These are phyloP conservation scores for Trichogramma evanescens DNA, from an alignment of 2,888 invertebrate species.

Conservation along the genomic window DNA sequence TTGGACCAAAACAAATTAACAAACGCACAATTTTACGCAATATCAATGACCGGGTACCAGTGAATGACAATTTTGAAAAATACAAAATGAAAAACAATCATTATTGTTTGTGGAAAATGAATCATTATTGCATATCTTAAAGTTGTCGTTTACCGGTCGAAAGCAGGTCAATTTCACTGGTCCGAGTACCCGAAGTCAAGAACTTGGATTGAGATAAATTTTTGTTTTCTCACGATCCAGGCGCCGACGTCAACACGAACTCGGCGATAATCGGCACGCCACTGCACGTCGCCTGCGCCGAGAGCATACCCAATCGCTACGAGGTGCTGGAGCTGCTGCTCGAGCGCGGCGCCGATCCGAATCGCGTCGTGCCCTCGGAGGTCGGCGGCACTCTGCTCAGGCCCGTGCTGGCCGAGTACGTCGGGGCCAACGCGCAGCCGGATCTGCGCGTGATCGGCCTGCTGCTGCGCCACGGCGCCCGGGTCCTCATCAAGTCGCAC, in stretches of 20 bases:
- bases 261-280: constrained; percentile 77
- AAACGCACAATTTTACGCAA: too few relatives aligned
- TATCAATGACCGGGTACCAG: too few relatives aligned
- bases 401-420: constrained; percentile 76
- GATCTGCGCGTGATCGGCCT: constrained; percentile 60
- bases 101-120: too few relatives aligned
- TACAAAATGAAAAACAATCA: too few relatives aligned
- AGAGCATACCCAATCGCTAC: constrained; percentile 65
- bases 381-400: constrained; percentile 63
- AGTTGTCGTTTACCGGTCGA: too few relatives aligned
- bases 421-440: constrained; percentile 68
- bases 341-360: constrained; percentile 67
- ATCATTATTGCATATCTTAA: too few relatives aligned
- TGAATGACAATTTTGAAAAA: too few relatives aligned
- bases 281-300: constrained; percentile 75
- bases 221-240: constrained; percentile 43
- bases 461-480: constrained; percentile 70
- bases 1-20: too few relatives aligned
- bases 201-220: too few relatives aligned
- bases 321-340: constrained; percentile 62
- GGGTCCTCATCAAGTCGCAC: constrained; percentile 75
- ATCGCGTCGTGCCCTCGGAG: constrained; percentile 66
- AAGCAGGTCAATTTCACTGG: too few relatives aligned
- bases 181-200: too few relatives aligned
- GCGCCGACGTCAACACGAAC: constrained; percentile 71